A percentile compares a stretch with the other conserved stretches of the same genome.
Evolutionary conservation across 2,888 invertebrate species (phyloP).

Genomic region (Cryptops parisi): DNA sequence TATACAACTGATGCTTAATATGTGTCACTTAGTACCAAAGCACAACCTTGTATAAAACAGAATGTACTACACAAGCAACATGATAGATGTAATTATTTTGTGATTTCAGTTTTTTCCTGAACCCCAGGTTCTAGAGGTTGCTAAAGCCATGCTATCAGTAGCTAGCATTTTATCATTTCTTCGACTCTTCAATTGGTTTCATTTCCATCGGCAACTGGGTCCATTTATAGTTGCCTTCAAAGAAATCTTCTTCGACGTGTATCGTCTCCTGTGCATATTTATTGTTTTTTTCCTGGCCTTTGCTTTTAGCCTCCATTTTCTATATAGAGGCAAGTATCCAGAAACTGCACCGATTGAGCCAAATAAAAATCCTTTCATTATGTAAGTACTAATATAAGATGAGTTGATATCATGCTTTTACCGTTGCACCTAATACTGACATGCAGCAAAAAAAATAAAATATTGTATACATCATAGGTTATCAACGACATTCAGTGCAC

Average conservation of each 20-base stretch:
- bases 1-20: no score
- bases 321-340: no score
- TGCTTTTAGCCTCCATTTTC: background rate
- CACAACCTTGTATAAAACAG: no score
- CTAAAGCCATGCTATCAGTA: background rate
- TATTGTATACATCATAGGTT: background rate
- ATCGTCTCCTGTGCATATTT: background rate
- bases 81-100: no score
- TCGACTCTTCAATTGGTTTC: background rate
- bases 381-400: background rate
- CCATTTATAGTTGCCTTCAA: background rate
- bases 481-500: background rate
- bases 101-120: no score
- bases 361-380: background rate
- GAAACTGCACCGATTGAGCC: no score
- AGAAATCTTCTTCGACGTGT: background rate
- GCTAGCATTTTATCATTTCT: background rate
- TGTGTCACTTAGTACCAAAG: no score
- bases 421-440: no score
- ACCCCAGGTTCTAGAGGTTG: background rate
- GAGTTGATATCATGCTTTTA: no score
- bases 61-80: no score
- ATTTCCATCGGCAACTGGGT: background rate
- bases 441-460: background rate
- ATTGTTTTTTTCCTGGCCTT: background rate